Conservation (phyloP, 2,888 invertebrate genomes). For the Camptogramma bilineatum region DNA sequence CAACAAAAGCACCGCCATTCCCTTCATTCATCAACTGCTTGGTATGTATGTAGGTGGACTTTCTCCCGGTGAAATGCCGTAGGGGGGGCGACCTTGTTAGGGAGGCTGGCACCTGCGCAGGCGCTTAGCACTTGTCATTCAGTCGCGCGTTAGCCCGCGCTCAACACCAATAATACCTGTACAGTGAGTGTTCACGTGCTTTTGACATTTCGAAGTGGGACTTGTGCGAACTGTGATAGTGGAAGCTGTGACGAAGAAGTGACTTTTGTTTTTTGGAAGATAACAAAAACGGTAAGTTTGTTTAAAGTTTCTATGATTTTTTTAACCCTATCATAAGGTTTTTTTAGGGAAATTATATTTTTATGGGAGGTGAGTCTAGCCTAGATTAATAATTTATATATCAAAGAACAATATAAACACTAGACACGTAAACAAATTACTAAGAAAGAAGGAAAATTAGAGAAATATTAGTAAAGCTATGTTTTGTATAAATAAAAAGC, state of each 20-base stretch:
- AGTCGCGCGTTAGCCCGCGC: constrained; percentile 77
- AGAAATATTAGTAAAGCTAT: too few relatives aligned
- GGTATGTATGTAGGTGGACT: constrained; percentile 85
- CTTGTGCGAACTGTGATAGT: constrained; percentile 76
- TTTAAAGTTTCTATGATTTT: constrained; percentile 27
- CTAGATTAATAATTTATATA: too few relatives aligned
- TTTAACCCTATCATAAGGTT: not conserved
- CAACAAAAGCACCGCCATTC: constrained; percentile 49
- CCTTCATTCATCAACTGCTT: constrained; percentile 74
- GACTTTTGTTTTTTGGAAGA: constrained; percentile 56
- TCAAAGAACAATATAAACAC: too few relatives aligned
- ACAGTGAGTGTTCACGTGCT: constrained; percentile 68
- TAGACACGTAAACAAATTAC: too few relatives aligned
- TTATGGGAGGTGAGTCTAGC: too few relatives aligned
- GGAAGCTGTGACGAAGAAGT: constrained; percentile 59
- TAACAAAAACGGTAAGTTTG: constrained; percentile 63
- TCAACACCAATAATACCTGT: constrained; percentile 50
- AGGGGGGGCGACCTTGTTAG: constrained; percentile 83
- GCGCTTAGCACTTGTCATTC: constrained; percentile 78
- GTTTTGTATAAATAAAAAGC: too few relatives aligned
- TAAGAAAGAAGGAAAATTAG: too few relatives aligned
- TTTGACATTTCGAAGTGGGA: constrained; percentile 55
- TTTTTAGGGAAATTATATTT: too few relatives aligned
- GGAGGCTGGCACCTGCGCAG: constrained; percentile 81
- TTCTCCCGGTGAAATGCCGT: constrained; percentile 81